Evolutionary conservation across 2,113 vertebrate species (phyloP).

Genomic region (Cryptomyrus ogoouensis): DNA sequence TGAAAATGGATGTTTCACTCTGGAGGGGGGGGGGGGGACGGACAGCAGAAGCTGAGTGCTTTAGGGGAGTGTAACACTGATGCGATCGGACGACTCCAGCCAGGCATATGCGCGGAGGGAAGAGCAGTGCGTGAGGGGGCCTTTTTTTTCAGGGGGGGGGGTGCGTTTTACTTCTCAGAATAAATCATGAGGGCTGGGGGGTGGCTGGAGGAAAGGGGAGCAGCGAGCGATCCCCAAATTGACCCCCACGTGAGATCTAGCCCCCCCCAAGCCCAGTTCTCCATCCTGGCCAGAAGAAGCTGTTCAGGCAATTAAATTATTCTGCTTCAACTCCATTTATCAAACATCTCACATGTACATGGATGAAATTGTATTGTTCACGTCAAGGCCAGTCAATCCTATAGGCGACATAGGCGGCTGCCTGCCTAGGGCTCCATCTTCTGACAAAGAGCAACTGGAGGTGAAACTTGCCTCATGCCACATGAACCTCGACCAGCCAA

Average conservation of each 20-base stretch:
- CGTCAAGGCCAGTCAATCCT: not conserved
- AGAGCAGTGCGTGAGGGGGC: constrained; percentile 23
- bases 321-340: not conserved
- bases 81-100: constrained; percentile 35
- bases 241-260: not conserved
- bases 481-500: not conserved
- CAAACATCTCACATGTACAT: not conserved
- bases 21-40: constrained; percentile 22
- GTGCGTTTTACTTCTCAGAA: not conserved
- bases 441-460: not conserved
- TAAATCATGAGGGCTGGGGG: constrained; percentile 15
- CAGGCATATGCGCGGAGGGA: constrained; percentile 19
- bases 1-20: constrained; percentile 31
- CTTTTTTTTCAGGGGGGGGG: not conserved
- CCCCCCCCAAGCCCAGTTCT: not conserved
- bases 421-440: not conserved
- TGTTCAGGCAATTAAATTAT: not conserved
- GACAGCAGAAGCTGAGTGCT: constrained; percentile 24
- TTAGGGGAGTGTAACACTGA: constrained; percentile 19
- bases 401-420: not conserved
- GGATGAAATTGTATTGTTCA: not conserved
- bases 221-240: not conserved
- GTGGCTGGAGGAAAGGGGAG: constrained; percentile 6
- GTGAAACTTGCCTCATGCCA: not conserved
- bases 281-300: not conserved